Evolutionary conservation across 2,113 vertebrate species (phyloP), one percentile per base, ranked within the genome.

Genomic region (Dryoscopus gambensis): DNA sequence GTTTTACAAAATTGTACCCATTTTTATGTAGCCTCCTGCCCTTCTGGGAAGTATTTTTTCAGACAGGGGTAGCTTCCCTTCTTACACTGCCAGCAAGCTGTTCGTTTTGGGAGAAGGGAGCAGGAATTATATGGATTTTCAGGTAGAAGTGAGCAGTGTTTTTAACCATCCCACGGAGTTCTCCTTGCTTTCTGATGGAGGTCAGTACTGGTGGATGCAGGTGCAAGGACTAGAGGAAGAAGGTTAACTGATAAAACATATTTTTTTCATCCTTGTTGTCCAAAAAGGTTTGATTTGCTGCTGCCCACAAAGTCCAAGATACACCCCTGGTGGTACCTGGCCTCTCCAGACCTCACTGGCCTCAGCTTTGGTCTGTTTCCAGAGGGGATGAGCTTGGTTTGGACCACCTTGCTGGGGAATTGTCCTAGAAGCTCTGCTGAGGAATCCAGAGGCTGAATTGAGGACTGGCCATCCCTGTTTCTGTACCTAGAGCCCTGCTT

Each of bases 311-410:
- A 33, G 31, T 20, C 17, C 31, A 30, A 25, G 46, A 24, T 23
- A 7, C 3, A 8, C 7, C 5, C 1, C 15, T 62, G 19, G 12
- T 53, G 31, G 5, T 21, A 21, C n/a, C 18, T 35, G 55, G 5
- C 15, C 44, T 52, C 5, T 64, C 10, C 7, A 64, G 55, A 15
- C 8, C 7, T 53, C 0, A 0, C 33, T 31, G 44, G 33, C 25
- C 33, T 37, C 53, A 60, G 13, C 25, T 62, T 80, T 62, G 20
- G 24, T 69, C 24, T 49, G 3, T 73, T 80, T 40, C 30, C 11
- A 6, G 30, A 63, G 69, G 9, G 20, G 18, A 7, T 10, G 17
- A 25, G 6, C 44, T 84, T 47, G 46, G 12, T 49, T 39, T 15
- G 8, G 27, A 19, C 12, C 22, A 17, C 15, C 8, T 59, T 35